Conservation (phyloP, 2,113 vertebrate genomes). For the Tachysurus fulvidraco region DNA sequence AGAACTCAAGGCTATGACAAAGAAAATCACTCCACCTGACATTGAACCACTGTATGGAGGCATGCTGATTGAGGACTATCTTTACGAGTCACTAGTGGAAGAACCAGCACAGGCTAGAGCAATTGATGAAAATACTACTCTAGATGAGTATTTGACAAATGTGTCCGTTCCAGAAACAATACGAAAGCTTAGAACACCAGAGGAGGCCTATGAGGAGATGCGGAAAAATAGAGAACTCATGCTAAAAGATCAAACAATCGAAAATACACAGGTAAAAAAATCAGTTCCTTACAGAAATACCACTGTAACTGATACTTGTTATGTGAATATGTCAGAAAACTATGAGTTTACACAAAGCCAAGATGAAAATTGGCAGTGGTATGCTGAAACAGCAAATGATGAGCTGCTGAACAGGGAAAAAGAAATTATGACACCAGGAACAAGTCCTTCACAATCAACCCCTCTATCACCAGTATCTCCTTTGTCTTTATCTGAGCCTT, state of each 20-base stretch:
- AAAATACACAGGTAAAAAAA: constrained; percentile 76
- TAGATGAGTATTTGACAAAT: constrained; percentile 69
- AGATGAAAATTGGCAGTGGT: constrained; percentile 72
- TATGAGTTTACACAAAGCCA: constrained; percentile 65
- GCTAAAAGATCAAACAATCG: constrained; percentile 80
- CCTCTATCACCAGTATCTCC: constrained; percentile 55
- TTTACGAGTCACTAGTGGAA: constrained; percentile 93
- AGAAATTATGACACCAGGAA: constrained; percentile 70
- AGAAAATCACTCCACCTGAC: constrained; percentile 83
- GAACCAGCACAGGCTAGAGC: constrained; percentile 77
- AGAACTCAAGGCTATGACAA: constrained; percentile 74
- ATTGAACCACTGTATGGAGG: constrained; percentile 95
- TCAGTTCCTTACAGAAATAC: constrained; percentile 72
- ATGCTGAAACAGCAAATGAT: constrained; percentile 78
- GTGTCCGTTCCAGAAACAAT: constrained; percentile 70
- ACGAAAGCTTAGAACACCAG: constrained; percentile 79
- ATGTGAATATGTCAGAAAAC: constrained; percentile 81
- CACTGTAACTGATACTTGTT: constrained; percentile 80
- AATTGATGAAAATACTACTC: constrained; percentile 64
- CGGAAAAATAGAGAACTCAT: constrained; percentile 78
- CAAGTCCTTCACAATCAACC: constrained; percentile 71
- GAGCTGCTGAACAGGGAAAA: constrained; percentile 80
- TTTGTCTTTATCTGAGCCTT: constrained; percentile 63
- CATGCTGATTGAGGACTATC: constrained; percentile 97
- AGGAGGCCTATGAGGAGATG: constrained; percentile 85